Evolutionary conservation across 2,888 invertebrate genomes (phyloP).

Genomic region (Pandemis cinnamomeana): DNA sequence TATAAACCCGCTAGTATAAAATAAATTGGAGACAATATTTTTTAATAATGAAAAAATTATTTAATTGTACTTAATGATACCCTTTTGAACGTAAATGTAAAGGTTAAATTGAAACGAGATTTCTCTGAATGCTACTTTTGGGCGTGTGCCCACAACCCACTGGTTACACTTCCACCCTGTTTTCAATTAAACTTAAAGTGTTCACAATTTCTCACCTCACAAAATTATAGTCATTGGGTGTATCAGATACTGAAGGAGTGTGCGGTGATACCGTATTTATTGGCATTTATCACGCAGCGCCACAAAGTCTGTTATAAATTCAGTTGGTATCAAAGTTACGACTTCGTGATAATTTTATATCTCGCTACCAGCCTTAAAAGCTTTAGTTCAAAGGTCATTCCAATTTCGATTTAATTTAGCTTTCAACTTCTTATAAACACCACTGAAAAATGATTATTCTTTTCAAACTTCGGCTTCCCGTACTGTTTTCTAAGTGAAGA

Average conservation of each 20-base stretch:
- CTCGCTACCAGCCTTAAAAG: constrained; percentile 16
- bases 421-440: background rate
- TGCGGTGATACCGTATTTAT: constrained; percentile 24
- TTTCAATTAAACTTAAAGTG: constrained; percentile 51
- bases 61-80: constrained; percentile 25
- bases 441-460: background rate
- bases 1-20: background rate
- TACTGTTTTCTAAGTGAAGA: no score
- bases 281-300: constrained; percentile 13
- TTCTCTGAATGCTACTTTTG: constrained; percentile 63
- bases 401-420: constrained; percentile 2
- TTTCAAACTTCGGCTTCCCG: background rate
- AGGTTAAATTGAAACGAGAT: constrained; percentile 60
- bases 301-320: constrained; percentile 12
- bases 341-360: constrained; percentile 25
- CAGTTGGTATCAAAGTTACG: constrained; percentile 23
- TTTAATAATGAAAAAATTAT: constrained; percentile 31
- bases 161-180: constrained; percentile 50
- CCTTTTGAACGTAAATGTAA: constrained; percentile 41
- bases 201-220: constrained; percentile 45
- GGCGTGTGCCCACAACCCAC: constrained; percentile 50
- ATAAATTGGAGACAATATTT: constrained; percentile 4
- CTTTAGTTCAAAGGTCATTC: constrained; percentile 29
- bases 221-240: constrained; percentile 40
- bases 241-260: constrained; percentile 41